A percentile compares a stretch with the other conserved stretches of the same genome.
Evolutionary conservation across 1,140 invertebrate genomes (phyloP).

Genomic region (Bombyx mori): DNA sequence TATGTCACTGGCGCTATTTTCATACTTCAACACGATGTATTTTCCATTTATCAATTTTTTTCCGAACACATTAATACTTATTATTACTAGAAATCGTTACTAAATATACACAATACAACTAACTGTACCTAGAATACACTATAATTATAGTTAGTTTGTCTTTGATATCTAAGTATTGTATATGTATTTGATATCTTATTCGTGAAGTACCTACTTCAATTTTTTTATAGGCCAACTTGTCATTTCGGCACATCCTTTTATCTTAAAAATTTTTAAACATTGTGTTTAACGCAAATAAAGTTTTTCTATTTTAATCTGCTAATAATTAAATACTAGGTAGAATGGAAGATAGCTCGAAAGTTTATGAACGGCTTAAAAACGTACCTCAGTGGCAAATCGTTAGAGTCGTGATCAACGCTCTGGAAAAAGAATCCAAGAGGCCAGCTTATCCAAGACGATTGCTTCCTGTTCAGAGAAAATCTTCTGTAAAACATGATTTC

Average conservation of each 20-base stretch:
- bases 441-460: conserved; percentile 91
- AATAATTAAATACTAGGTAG: too few species aligned
- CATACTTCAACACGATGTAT: neutral
- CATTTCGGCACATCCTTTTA: neutral
- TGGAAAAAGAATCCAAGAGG: conserved; percentile 89
- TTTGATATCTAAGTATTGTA: neutral
- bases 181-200: conserved; percentile 1
- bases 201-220: neutral
- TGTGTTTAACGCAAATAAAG: neutral
- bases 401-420: conserved; percentile 79
- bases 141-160: too few species aligned
- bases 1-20: too few species aligned
- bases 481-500: too few species aligned
- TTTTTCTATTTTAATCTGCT: neutral
- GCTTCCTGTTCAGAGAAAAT: conserved; percentile 43
- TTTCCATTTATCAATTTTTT: neutral
- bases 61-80: neutral
- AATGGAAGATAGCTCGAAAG: neutral
- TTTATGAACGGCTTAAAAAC: neutral
- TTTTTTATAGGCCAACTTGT: too few species aligned
- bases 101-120: too few species aligned
- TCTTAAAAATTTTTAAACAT: neutral
- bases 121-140: too few species aligned
- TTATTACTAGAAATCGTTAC: neutral
- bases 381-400: conserved; percentile 86